These are phyloP conservation scores for Glaucomys volans DNA, from an alignment of 2,113 vertebrate species.

Conservation along the genomic window DNA sequence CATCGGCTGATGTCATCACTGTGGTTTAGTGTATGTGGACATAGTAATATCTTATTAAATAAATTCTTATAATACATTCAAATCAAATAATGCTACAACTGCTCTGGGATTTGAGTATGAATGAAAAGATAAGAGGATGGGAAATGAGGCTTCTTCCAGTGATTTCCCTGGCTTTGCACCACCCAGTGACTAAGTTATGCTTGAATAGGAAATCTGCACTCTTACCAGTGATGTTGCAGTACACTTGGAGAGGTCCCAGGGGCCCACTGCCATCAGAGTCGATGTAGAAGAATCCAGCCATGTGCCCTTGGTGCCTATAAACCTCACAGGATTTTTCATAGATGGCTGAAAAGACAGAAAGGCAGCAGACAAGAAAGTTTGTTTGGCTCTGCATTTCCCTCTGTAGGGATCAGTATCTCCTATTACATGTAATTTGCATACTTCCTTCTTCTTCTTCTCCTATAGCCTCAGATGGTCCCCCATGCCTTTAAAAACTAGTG, in stretches of 20 bases:
- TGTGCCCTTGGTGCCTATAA: constrained; percentile 94
- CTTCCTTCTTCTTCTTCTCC: background rate
- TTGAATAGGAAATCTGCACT: background rate
- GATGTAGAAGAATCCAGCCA: constrained; percentile 94
- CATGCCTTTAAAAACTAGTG: background rate
- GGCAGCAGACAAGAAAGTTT: background rate
- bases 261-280: constrained; percentile 97
- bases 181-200: background rate
- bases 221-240: constrained; percentile 98
- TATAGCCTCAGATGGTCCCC: background rate
- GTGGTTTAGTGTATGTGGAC: too few species aligned
- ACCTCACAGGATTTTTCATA: constrained; percentile 96
- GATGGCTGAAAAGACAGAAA: constrained; percentile 89
- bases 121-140: too few species aligned
- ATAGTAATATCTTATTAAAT: too few species aligned
- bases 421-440: background rate
- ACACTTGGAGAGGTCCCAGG: constrained; percentile 92
- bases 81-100: too few species aligned
- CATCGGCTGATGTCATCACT: too few species aligned
- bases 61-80: too few species aligned
- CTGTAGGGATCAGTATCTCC: rapidly evolving
- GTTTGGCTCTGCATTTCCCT: background rate
- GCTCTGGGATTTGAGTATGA: too few species aligned
- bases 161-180: background rate
- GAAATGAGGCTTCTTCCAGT: too few species aligned